A percentile compares a stretch with the other conserved stretches of the same genome.
Evolutionary conservation across 53 echinoderm and acorn worm species (phyloP).

Genomic region (Patiria pectinifera): DNA sequence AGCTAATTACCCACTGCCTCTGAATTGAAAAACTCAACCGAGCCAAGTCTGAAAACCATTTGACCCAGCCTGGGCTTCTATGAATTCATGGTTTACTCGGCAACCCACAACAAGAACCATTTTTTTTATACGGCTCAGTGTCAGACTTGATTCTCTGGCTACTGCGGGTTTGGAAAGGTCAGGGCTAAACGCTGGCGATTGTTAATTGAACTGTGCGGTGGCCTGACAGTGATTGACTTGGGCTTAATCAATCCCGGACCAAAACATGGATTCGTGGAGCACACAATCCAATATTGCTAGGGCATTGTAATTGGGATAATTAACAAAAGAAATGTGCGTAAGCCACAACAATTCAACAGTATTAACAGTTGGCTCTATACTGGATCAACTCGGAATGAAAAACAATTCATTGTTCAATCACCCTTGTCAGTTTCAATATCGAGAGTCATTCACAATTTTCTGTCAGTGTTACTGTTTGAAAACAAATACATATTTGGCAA

Average conservation of each 20-base stretch:
- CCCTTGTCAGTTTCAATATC: too few relatives aligned
- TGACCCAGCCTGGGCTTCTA: background rate
- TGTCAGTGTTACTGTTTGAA: too few relatives aligned
- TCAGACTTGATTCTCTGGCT: conserved; percentile 20
- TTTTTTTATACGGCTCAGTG: background rate
- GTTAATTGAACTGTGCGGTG: conserved; percentile 10
- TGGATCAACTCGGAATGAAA: too few relatives aligned
- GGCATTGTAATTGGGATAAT: background rate
- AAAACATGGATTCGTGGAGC: background rate
- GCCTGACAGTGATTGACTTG: conserved; percentile 37
- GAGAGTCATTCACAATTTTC: too few relatives aligned
- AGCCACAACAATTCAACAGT: background rate
- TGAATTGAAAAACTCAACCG: background rate
- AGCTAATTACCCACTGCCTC: background rate
- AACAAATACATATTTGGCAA: too few relatives aligned
- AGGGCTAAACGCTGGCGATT: conserved; percentile 30
- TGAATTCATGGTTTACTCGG: background rate
- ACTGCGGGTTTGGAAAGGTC: conserved; percentile 20
- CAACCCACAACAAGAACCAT: background rate
- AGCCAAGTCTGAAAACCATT: background rate
- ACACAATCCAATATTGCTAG: background rate
- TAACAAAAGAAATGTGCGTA: background rate
- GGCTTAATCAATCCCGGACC: background rate
- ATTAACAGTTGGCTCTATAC: background rate
- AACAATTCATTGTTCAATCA: too few relatives aligned